phyloP scores from a whole-genome alignment of 2,888 invertebrate species.

The Omphaloscelis lunosa region DNA sequence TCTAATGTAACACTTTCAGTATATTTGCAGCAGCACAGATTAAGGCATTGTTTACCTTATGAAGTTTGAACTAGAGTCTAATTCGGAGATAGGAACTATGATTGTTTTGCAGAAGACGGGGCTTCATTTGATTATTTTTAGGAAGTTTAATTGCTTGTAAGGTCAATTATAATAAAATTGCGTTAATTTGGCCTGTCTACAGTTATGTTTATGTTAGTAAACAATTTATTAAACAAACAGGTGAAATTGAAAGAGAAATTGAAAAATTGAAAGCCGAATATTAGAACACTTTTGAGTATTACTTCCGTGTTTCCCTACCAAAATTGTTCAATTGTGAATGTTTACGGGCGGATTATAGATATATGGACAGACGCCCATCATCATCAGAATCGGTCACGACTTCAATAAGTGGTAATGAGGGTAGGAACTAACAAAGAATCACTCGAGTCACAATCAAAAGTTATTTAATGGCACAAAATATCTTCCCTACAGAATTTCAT shows the following conservation, averaged over 20 bases:
- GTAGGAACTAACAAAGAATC: too few relatives aligned
- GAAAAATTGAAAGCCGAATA: too few relatives aligned
- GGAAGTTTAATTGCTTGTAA: not conserved
- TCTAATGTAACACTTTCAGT: not conserved
- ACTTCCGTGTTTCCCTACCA: not conserved
- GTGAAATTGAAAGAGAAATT: too few relatives aligned
- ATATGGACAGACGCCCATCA: too few relatives aligned
- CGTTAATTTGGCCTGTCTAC: too few relatives aligned
- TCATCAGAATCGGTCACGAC: too few relatives aligned
- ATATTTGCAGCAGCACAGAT: not conserved
- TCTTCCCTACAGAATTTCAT: too few relatives aligned
- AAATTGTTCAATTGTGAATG: not conserved
- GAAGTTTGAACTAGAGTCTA: not conserved
- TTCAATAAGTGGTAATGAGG: too few relatives aligned
- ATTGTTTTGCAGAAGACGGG: constrained; percentile 3
- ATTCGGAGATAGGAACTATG: not conserved
- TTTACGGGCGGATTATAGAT: not conserved
- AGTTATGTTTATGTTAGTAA: not conserved
- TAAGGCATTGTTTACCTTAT: not conserved
- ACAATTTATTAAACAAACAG: not conserved
- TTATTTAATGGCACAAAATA: too few relatives aligned
- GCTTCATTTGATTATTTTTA: too few relatives aligned
- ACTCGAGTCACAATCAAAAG: too few relatives aligned
- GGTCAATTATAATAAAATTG: not conserved
- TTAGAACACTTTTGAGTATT: too few relatives aligned